Percentiles rank a stretch among this genome's conserved stretches.
phyloP scores from a whole-genome alignment of 30 jellyfish, hydroid and myxozoan genomes.

The Chrysaora quinquecirrha region DNA sequence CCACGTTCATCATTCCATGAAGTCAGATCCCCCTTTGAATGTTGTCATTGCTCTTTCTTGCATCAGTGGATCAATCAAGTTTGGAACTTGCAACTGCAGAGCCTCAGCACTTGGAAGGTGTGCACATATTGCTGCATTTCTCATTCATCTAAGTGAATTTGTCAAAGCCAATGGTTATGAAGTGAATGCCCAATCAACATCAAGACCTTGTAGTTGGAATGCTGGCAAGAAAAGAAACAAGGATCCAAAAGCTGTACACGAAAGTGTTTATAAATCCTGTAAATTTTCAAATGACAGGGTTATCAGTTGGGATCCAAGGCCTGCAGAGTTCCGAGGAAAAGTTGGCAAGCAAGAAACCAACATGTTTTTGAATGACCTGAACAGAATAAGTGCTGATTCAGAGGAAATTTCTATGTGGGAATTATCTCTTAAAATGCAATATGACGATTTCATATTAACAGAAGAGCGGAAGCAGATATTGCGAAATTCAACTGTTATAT shows the following conservation, averaged over 20 bases:
- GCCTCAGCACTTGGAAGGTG: constrained; percentile 70
- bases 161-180: constrained; percentile 20
- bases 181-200: constrained; percentile 66
- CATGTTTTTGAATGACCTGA: constrained; percentile 27
- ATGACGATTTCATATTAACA: constrained; percentile 16
- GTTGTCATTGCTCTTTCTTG: constrained; percentile 38
- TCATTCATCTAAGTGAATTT: constrained; percentile 63
- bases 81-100: constrained; percentile 44
- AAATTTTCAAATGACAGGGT: constrained; percentile 17
- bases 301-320: constrained; percentile 70
- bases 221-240: constrained; percentile 52
- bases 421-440: constrained; percentile 30
- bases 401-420: constrained; percentile 55
- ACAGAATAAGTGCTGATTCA: constrained; percentile 10
- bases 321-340: constrained; percentile 43
- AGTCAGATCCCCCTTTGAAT: constrained; percentile 35
- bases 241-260: constrained; percentile 35
- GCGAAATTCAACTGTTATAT: constrained; percentile 5
- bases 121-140: constrained; percentile 73
- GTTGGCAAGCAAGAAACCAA: constrained; percentile 22
- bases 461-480: constrained; percentile 36
- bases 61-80: constrained; percentile 36
- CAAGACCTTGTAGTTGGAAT: constrained; percentile 62
- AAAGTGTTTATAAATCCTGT: constrained; percentile 55
- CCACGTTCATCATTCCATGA: constrained; percentile 67